Evolutionary conservation across 92 coral and sea anemone species (phyloP), one percentile per base, ranked within the genome.

Genomic region (Epizoanthus illoricatus): DNA sequence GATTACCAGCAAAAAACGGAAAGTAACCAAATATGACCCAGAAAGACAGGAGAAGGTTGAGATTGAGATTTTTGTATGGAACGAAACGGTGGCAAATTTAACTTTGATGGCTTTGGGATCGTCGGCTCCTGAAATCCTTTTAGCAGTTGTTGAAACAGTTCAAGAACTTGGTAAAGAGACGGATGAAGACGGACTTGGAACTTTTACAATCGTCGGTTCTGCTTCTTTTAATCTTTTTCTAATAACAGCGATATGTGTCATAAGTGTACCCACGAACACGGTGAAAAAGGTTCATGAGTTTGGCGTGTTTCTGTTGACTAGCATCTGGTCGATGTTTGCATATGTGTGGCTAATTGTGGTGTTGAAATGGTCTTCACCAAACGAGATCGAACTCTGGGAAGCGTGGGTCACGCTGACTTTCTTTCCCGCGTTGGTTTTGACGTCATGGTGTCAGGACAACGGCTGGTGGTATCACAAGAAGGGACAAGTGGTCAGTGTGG

Each of bases 21-120:
- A 89, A 73, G 86, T 93, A 4, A 87, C 92, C 0, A 90, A 92
- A 10, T 93, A 79, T 62, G 97, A 93, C 39, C 90, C 91, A 6
- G 97, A 93, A 70, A 89, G 86, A 69, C 85, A 82, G 69, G 94
- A 93, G 78, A 88, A 94, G 55, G 88, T 91, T 1, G 94, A 93
- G 80, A 91, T 89, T 41, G 97, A 93, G 65, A 94, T 93, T 59
- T 93, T 93, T 81, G 94, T 93, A 11, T 93, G 97, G 97, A 93
- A 93, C 23, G 97, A 93, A 80, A 93, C 97, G 3, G 94, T 93
- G 17, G 97, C 97, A 4, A 93, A 93, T 40, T 43, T 93, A 18
- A 93, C 97, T 13, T 82, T 93, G 1, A 93, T 93, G 97, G 97
- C 97, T 4, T 82, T 93, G 4, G 97, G 97, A 16, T 93, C 97